These are phyloP conservation scores for Dryoscopus gambensis DNA, from an alignment of 2,113 vertebrate species.

Conservation along the genomic window DNA sequence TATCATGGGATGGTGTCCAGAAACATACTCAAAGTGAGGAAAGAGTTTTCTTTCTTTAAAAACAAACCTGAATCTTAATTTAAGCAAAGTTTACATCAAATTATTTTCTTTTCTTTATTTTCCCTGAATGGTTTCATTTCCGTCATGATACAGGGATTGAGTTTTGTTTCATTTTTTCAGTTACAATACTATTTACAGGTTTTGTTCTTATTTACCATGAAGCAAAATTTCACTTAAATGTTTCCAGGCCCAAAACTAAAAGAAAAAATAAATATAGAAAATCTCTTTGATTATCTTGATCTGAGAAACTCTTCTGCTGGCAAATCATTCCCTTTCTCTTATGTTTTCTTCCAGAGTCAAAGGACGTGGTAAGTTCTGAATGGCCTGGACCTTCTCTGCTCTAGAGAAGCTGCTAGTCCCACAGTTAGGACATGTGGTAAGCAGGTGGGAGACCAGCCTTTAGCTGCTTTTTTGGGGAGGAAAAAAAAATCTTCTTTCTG, in stretches of 20 bases:
- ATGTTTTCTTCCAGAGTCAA: constrained; percentile 42
- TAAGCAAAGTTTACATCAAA: constrained; percentile 50
- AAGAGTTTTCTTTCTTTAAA: constrained; percentile 59
- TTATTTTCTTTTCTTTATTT: constrained; percentile 58
- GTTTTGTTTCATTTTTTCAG: not conserved
- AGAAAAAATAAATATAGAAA: not conserved
- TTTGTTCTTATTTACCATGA: constrained; percentile 11
- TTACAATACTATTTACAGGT: not conserved
- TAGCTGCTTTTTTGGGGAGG: no score
- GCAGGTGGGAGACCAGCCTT: constrained; percentile 18
- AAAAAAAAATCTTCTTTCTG: not conserved
- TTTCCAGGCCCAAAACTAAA: constrained; percentile 17
- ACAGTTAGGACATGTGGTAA: constrained; percentile 13
- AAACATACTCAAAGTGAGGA: constrained; percentile 31
- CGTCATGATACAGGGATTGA: not conserved
- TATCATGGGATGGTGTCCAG: constrained; percentile 51
- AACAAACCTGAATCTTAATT: constrained; percentile 69
- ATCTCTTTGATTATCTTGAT: constrained; percentile 45
- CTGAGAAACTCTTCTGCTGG: constrained; percentile 45
- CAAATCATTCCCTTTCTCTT: constrained; percentile 25
- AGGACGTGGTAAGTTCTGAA: constrained; percentile 34
- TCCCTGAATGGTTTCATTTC: not conserved
- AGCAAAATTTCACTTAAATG: constrained; percentile 39
- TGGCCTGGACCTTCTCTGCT: not conserved
- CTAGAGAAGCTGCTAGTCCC: not conserved